Evolutionary conservation across 2,888 invertebrate genomes (phyloP).

Genomic region (Coelinius sp.): DNA sequence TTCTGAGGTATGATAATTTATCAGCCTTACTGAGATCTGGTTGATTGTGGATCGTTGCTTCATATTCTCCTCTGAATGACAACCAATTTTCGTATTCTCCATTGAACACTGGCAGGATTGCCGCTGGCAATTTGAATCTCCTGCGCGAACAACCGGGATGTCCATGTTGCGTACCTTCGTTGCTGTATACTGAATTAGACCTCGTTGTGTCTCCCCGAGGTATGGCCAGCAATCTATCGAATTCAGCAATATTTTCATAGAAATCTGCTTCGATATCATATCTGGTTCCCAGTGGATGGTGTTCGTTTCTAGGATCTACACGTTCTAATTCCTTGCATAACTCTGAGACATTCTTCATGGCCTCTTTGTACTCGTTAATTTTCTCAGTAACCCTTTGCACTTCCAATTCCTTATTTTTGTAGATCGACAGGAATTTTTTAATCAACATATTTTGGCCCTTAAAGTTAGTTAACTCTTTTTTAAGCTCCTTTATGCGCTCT

Average conservation of each 20-base stretch:
- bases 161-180: neutral
- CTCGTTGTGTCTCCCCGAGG: neutral
- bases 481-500: neutral
- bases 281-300: neutral
- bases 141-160: neutral
- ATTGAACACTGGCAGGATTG: constrained; percentile 16
- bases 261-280: neutral
- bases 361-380: neutral
- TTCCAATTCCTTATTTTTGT: neutral
- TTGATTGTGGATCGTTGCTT: neutral
- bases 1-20: constrained; percentile 16
- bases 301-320: neutral
- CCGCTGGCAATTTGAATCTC: neutral
- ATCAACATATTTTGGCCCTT: neutral
- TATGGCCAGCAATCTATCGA: neutral
- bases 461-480: neutral
- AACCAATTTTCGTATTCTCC: constrained; percentile 20
- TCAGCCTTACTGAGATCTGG: neutral
- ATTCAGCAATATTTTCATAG: neutral
- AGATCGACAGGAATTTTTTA: neutral
- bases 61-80: constrained; percentile 4
- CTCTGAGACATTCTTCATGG: neutral
- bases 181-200: neutral
- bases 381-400: neutral
- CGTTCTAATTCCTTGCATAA: neutral